These are phyloP conservation scores for Ariopsis seemanni DNA, from an alignment of 2,113 vertebrate genomes.

Conservation along the genomic window DNA sequence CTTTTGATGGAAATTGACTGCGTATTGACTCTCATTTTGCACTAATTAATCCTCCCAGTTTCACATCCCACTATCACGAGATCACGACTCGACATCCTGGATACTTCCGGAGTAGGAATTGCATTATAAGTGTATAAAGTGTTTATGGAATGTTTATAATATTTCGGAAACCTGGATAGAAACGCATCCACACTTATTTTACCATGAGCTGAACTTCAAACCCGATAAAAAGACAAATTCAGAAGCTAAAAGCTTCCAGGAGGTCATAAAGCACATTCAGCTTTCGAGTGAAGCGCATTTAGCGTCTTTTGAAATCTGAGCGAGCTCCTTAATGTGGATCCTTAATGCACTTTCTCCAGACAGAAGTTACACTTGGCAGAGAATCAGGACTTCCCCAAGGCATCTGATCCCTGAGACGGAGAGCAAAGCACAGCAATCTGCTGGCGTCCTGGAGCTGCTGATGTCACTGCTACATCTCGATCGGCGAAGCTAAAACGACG, in stretches of 20 bases:
- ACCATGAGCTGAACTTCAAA: not conserved
- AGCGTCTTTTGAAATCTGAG: not conserved
- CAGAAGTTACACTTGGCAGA: conserved; percentile 92
- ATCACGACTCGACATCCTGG: not conserved
- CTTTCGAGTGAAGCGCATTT: not conserved
- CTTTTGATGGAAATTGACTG: too few species aligned
- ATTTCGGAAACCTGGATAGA: not conserved
- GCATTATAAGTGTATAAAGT: not conserved
- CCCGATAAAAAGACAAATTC: not conserved
- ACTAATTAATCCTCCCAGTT: not conserved
- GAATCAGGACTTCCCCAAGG: conserved; percentile 85
- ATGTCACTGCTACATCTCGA: conserved; percentile 27
- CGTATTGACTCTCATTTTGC: not conserved
- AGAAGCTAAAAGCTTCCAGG: not conserved
- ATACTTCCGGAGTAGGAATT: not conserved
- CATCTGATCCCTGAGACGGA: conserved; percentile 68
- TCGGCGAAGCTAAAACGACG: conserved; percentile 26
- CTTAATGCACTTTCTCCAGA: conserved; percentile 76
- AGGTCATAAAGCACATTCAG: not conserved
- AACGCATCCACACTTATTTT: not conserved
- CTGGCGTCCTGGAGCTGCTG: conserved; percentile 2
- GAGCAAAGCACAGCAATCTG: conserved; percentile 3
- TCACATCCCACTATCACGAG: too few species aligned
- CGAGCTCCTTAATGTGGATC: conserved; percentile 44
- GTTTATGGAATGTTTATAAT: not conserved